These are phyloP conservation scores for Oligia latruncula DNA, from an alignment of 2,888 invertebrate genomes.

Conservation along the genomic window DNA sequence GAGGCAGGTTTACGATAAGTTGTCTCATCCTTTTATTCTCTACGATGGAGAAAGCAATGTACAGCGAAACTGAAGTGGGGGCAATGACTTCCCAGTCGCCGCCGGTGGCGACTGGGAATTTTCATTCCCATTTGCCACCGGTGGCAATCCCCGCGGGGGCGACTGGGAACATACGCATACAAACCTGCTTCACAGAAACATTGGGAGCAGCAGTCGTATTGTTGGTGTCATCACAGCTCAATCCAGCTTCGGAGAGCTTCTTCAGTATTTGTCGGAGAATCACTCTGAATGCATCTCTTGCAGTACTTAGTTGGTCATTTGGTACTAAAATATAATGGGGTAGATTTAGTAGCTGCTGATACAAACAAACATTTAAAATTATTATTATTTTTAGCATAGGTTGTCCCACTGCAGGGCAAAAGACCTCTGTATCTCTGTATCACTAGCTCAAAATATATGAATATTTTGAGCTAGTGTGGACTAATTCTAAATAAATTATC, in stretches of 20 bases:
- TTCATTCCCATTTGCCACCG: too few species aligned
- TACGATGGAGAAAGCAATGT: too few species aligned
- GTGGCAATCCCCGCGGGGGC: too few species aligned
- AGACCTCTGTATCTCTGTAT: too few species aligned
- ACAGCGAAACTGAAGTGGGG: too few species aligned
- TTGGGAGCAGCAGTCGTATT: slow-evolving; percentile 84
- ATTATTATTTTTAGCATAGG: not conserved
- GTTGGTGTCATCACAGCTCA: slow-evolving; percentile 84
- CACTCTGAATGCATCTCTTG: slow-evolving; percentile 88
- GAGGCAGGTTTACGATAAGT: too few species aligned
- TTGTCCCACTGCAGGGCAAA: not conserved
- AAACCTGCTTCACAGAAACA: slow-evolving; percentile 87
- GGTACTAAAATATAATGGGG: slow-evolving; percentile 85
- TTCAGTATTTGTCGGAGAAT: slow-evolving; percentile 86
- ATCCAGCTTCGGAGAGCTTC: slow-evolving; percentile 86
- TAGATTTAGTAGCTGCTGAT: not conserved
- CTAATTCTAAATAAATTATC: not conserved
- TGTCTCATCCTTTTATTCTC: too few species aligned
- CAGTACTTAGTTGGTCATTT: slow-evolving; percentile 93
- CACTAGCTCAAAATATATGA: too few species aligned
- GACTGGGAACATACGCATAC: too few species aligned
- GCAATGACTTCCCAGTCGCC: too few species aligned
- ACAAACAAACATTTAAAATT: not conserved
- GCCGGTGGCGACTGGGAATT: too few species aligned
- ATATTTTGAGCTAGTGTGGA: not conserved